Conservation (phyloP, 37 sponge, comb jelly and placozoan species). For the Sycon ciliatum region DNA sequence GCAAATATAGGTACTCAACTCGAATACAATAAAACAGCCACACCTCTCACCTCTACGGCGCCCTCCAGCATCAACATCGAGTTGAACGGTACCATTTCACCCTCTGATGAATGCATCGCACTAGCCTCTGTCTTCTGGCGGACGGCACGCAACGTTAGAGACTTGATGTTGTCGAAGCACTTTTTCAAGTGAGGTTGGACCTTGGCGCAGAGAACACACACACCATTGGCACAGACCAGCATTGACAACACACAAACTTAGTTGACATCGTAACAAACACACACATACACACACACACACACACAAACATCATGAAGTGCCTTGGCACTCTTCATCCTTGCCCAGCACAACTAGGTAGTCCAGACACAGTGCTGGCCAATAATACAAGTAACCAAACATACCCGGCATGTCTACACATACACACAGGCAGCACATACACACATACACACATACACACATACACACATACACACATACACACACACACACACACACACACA, state of each 20-base stretch:
- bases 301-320: too few species aligned
- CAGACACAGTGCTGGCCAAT: too few species aligned
- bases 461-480: not conserved
- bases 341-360: too few species aligned
- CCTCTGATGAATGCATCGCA: conserved; percentile 91
- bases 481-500: conserved; percentile 10
- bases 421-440: too few species aligned
- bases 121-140: conserved; percentile 63
- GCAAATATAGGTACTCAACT: not conserved
- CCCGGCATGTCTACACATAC: too few species aligned
- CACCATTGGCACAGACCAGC: not conserved
- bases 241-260: not conserved
- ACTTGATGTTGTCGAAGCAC: conserved; percentile 95
- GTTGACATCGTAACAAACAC: not conserved
- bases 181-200: conserved; percentile 96
- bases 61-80: conserved; percentile 72
- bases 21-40: not conserved
- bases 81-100: conserved; percentile 88
- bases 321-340: too few species aligned
- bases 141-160: conserved; percentile 66
- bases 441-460: too few species aligned
- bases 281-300: conserved; percentile 10
- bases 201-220: not conserved
- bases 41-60: conserved; percentile 66
- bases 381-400: too few species aligned